Percentiles rank a stretch among this genome's conserved stretches.
Conservation (phyloP, 2,888 invertebrate species). For the Merodon equestris region DNA sequence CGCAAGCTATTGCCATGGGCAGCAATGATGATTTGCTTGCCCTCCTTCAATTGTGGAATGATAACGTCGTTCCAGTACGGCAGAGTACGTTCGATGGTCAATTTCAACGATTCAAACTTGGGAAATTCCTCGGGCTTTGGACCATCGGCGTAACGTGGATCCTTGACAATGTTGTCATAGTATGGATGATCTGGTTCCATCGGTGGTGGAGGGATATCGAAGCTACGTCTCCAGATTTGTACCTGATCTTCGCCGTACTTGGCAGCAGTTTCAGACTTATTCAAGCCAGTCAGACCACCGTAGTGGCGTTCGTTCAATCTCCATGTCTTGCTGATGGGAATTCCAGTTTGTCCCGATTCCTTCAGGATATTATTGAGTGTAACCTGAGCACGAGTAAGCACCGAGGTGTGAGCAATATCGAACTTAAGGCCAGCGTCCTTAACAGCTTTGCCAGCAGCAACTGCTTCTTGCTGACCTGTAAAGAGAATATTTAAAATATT, state of each 20-base stretch:
- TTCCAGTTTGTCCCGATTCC: conserved; percentile 84
- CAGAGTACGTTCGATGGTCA: conserved; percentile 89
- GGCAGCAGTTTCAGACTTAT: conserved; percentile 92
- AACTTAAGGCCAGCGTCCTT: conserved; percentile 87
- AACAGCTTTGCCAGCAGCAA: conserved; percentile 86
- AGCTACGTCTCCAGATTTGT: conserved; percentile 92
- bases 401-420: conserved; percentile 90
- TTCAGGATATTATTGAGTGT: conserved; percentile 86
- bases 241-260: conserved; percentile 92
- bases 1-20: conserved; percentile 93
- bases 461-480: conserved; percentile 77
- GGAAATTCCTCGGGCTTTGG: conserved; percentile 90
- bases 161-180: conserved; percentile 88
- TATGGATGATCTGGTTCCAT: conserved; percentile 90
- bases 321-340: conserved; percentile 89
- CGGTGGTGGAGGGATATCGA: conserved; percentile 90
- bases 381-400: conserved; percentile 88
- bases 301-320: conserved; percentile 93
- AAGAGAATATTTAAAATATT: neutral
- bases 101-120: conserved; percentile 90
- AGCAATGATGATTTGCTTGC: conserved; percentile 90
- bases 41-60: conserved; percentile 86
- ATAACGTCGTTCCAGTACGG: conserved; percentile 95
- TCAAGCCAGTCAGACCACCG: conserved; percentile 92
- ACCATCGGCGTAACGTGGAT: conserved; percentile 86